Evolutionary conservation across 1,140 invertebrate species (phyloP), one percentile per base, ranked within the genome.

Genomic region (Aricia agestis): DNA sequence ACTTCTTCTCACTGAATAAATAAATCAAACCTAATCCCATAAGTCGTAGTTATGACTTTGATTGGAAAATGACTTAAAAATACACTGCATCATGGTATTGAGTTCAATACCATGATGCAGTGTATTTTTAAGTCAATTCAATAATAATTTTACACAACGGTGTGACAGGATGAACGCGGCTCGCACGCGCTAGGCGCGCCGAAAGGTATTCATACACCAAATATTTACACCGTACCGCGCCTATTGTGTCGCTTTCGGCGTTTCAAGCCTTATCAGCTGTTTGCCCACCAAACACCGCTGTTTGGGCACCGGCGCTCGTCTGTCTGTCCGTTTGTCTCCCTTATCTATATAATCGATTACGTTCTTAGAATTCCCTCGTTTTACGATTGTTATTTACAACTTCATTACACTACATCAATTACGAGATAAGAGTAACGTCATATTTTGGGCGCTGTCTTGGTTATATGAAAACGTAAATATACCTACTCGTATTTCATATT

Each of bases 231-330:
- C 71, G 73, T 68, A 76, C 76, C 80, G 79, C 78, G 79, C 79
- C 81, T 81, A 90, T 90, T 90, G 88, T 90, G 86, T 84, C 88
- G 88, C 86, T 90, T 85, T 84, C 86, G 88, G 88, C 84, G 74
- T 78, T 75, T 78, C 78, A 80, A 85, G 89, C 87, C 88, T 90
- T 90, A 90, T 90, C 88, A 86, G 75, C 67, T 87, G 78, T 89
- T 90, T 89, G 82, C 74, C 72, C 78, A 73, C 73, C 82, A 86
- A 82, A 87, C 83, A 85, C 65, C 74, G 72, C 70, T 87, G 82
- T 89, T 88, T 89, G 84, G 80, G 81, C 85, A 87, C 83, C 82
- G 87, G 86, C 87, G 87, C 86, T 85, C 79, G 83, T 73, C 76
- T 85, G 86, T 90, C 86, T 89, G 82, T 86, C 77, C 80, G 86